Percentiles rank a stretch among this genome's conserved stretches.
Conservation (phyloP, 2,888 invertebrate genomes). For the Bedellia somnulentella region DNA sequence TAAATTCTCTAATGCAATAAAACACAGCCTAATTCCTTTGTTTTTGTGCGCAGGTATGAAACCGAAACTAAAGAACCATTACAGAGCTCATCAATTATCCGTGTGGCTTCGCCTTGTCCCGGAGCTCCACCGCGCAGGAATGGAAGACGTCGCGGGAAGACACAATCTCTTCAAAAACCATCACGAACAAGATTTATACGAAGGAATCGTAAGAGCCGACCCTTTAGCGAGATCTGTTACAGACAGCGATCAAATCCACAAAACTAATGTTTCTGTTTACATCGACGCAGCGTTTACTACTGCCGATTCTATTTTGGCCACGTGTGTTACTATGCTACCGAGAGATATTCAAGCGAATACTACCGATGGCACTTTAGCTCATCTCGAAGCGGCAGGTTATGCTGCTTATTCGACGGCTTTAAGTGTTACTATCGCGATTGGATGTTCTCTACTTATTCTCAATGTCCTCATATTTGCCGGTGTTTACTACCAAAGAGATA, state of each 20-base stretch:
- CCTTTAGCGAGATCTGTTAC: conserved; percentile 69
- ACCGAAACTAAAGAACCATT: conserved; percentile 89
- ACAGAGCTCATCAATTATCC: conserved; percentile 90
- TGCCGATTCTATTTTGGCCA: conserved; percentile 70
- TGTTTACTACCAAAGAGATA: conserved; percentile 80
- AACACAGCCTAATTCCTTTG: too few relatives aligned
- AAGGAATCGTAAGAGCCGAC: conserved; percentile 84
- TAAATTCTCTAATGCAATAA: too few relatives aligned
- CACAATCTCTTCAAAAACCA: conserved; percentile 90
- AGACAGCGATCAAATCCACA: conserved; percentile 63
- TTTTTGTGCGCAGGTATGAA: conserved; percentile 74
- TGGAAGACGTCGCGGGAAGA: conserved; percentile 84
- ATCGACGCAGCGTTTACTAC: conserved; percentile 69
- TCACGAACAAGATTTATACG: conserved; percentile 86
- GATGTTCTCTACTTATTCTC: conserved; percentile 77
- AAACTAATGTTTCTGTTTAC: conserved; percentile 46
- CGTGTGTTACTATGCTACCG: conserved; percentile 68
- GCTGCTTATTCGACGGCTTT: conserved; percentile 76
- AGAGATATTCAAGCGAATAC: conserved; percentile 54
- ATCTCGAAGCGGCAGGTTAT: conserved; percentile 77
- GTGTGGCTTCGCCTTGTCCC: conserved; percentile 94
- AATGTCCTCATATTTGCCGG: conserved; percentile 84
- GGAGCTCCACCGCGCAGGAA: conserved; percentile 83
- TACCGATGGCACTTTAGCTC: conserved; percentile 74
- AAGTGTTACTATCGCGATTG: conserved; percentile 79